Base-by-base conservation (phyloP, 1,140 invertebrate genomes). In the Colletes latitarsis region DNA sequence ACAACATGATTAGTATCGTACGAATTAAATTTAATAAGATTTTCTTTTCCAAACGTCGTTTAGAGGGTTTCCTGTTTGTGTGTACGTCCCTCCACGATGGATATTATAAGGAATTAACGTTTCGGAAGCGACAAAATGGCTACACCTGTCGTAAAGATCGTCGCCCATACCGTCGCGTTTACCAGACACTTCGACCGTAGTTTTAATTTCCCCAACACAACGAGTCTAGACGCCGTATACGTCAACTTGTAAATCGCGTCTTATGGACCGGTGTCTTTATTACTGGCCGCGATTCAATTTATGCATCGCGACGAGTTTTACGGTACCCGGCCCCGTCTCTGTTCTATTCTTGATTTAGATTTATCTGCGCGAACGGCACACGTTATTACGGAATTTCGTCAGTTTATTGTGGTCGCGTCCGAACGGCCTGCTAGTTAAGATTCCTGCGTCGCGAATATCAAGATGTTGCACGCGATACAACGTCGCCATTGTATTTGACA, bases 331-430 rank as follows among this genome's bases (percentile, higher is more conserved):
- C 4, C 14, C 10, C 66, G 49, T 53, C 14, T 53, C 14, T 53
- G 49, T 68, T 68, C 49, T 68, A 68, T 53, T 68, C 66, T 53
- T 68, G 49, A 68, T 68, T 53, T 30, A 53, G 49, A 30, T 68
- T 52, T 30, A 68, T 67, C 43, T 46, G n/a, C 10, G 46, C 6
- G 17, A 15, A 3, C 3, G 3, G 19, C 66, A 14, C 43, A 12
- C 19, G 19, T 68, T 68, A 68, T 68, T 68, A 68, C 66, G 12
- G 66, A 68, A 49, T 68, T 39, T 53, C 21, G 43, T 49, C 4
- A 19, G 43, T 67, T 52, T 67, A 67, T 52, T 15, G 64, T 15
- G n/a, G 64, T 21, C n/a, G 10, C 64, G 49, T 49, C 19, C n/a
- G 12, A 49, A 10, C 64, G 5, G 12, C 3, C 41, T 6, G 19